Percentiles rank a stretch among this genome's conserved stretches.
These are phyloP conservation scores for Xiphorhynchus elegans DNA, from an alignment of 2,113 vertebrate genomes.

Conservation along the genomic window DNA sequence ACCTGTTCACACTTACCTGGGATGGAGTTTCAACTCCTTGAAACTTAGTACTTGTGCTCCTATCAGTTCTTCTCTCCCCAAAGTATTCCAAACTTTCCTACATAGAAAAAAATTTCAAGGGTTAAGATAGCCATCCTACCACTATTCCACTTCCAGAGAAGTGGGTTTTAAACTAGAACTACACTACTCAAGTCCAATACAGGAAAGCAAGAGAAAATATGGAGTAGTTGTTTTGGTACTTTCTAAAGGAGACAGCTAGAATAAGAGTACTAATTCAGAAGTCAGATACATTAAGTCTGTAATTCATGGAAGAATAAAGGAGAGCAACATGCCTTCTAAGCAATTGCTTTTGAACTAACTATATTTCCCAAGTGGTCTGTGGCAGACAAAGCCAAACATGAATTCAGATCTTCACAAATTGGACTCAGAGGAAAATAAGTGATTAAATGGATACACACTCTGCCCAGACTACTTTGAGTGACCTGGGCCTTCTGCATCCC, in stretches of 20 bases:
- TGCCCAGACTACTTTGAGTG: not conserved
- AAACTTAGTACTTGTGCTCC: conserved; percentile 87
- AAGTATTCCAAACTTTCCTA: conserved; percentile 92
- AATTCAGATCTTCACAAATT: not conserved
- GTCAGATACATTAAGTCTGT: not conserved
- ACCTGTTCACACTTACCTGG: conserved; percentile 77
- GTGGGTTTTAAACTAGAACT: not conserved
- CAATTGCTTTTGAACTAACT: not conserved
- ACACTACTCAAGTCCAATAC: not conserved
- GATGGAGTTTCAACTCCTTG: conserved; percentile 97
- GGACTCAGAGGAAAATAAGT: not conserved
- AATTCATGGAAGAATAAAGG: not conserved
- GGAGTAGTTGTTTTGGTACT: not conserved
- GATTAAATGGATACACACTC: not conserved
- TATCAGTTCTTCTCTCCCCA: conserved; percentile 91
- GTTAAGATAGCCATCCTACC: not conserved
- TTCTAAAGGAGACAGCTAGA: not conserved
- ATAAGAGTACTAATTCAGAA: not conserved
- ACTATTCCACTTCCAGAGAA: not conserved
- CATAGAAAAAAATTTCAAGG: not conserved
- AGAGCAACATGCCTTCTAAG: not conserved
- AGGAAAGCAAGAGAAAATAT: not conserved
- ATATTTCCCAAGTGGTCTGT: not conserved
- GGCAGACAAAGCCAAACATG: not conserved
- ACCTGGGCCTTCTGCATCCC: not conserved